Evolutionary conservation across 2,797 vertebrate genomes (phyloP).

Genomic region (Falco columbarius): DNA sequence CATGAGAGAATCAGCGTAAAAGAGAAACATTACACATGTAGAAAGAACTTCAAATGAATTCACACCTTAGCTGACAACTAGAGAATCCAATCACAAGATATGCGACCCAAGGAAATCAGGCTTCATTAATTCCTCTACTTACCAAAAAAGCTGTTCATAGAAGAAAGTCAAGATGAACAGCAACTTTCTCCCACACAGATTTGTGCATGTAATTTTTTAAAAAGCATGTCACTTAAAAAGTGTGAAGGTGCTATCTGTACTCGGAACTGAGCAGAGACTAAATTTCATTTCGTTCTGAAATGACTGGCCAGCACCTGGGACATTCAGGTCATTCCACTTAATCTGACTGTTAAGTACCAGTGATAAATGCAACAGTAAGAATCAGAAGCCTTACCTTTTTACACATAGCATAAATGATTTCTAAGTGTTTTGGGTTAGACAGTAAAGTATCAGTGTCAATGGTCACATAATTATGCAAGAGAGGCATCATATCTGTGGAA

Average conservation of each 20-base stretch:
- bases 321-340: not conserved
- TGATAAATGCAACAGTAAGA: not conserved
- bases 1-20: not conserved
- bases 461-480: slow-evolving; percentile 96
- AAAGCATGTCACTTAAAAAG: not conserved
- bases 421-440: slow-evolving; percentile 92
- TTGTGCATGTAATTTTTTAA: not conserved
- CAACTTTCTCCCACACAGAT: slow-evolving; percentile 31
- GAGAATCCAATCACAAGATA: not conserved
- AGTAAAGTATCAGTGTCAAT: slow-evolving; percentile 93
- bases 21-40: not conserved
- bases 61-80: not conserved
- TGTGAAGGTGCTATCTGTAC: not conserved
- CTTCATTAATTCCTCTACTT: slow-evolving; percentile 36
- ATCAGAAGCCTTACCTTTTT: slow-evolving; percentile 87
- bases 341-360: not conserved
- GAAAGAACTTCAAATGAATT: slow-evolving; percentile 2
- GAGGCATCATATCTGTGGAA: slow-evolving; percentile 96
- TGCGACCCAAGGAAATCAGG: not conserved
- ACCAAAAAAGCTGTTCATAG: slow-evolving; percentile 27
- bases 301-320: not conserved
- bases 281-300: not conserved
- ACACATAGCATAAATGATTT: slow-evolving; percentile 97
- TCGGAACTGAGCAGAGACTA: not conserved
- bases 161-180: not conserved